phyloP scores from a whole-genome alignment of 2,888 invertebrate species.

The Rosalia funebris region DNA sequence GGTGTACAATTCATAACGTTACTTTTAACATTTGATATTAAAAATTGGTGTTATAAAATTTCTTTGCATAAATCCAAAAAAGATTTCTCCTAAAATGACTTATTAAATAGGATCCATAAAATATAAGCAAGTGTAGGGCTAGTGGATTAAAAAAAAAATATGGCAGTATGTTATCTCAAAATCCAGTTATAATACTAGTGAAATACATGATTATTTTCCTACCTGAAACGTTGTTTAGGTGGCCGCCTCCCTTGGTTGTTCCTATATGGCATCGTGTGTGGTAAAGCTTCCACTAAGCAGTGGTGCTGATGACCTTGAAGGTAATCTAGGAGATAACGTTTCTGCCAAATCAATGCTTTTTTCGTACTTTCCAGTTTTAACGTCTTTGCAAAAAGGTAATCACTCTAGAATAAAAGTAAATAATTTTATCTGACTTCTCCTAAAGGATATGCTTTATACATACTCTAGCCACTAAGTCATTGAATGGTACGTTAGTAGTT shows the following conservation, averaged over 20 bases:
- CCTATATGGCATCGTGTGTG: slow-evolving; percentile 26
- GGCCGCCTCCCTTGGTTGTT: neutral
- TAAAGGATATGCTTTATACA: slow-evolving; percentile 16
- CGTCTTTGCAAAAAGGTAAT: slow-evolving; percentile 74
- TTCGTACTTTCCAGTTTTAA: slow-evolving; percentile 85
- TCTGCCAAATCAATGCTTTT: slow-evolving; percentile 91
- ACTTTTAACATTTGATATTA: too few relatives aligned
- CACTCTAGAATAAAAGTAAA: slow-evolving; percentile 63
- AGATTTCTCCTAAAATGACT: too few relatives aligned
- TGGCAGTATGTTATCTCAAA: too few relatives aligned
- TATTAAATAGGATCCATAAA: too few relatives aligned
- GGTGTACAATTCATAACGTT: too few relatives aligned
- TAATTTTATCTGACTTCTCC: neutral
- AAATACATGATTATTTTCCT: too few relatives aligned
- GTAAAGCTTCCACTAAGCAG: slow-evolving; percentile 40
- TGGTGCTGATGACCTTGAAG: slow-evolving; percentile 63
- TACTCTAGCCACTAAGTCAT: slow-evolving; percentile 57
- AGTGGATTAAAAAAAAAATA: too few relatives aligned
- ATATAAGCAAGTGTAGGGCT: too few relatives aligned
- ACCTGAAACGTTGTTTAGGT: slow-evolving; percentile 36
- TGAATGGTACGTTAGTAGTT: slow-evolving; percentile 50
- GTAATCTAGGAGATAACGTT: slow-evolving; percentile 82
- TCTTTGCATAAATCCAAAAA: too few relatives aligned
- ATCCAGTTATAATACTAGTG: too few relatives aligned
- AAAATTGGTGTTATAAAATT: too few relatives aligned